Base-by-base conservation (phyloP, 1,140 invertebrate genomes). In the Sinella curviseta region DNA sequence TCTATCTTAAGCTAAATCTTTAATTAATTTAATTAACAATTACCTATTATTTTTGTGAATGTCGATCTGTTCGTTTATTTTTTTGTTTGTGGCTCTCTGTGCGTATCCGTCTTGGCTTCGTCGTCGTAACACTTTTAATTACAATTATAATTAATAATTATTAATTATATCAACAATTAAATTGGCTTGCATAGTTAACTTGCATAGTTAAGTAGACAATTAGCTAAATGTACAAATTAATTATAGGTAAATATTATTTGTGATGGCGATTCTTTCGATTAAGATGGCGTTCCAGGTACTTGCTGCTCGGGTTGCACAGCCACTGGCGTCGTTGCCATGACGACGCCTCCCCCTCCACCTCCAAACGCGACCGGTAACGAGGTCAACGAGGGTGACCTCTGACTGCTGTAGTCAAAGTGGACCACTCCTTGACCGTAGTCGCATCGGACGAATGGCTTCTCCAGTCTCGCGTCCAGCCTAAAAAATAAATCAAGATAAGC, bases 271-370 rank as follows among this genome's bases (percentile, higher is more conserved):
- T 12, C 8, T 48, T 48, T 48, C 39, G 39, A 8, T 48, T 82
- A 82, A 36, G 82, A 82, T 31, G 82, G 82, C 8, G 82, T 82
- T 35, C 77, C 82, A 82, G 82, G 82, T 80, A 82, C 81, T 48
- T 57, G 35, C 39, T 48, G 39, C 20, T 8, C 20, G 39, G 39
- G 24, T 16, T 14, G 57, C 8, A 20, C 8, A 17, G 77, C 26
- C 34, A 77, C 28, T 36, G 81, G 78, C 30, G 77, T 77, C 78
- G 78, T 60, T 78, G 78, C 26, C 77, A 17, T 31, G 80, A 79
- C n/a, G 74, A 54, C 1, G 48, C 1, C 39, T 31, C n/a, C 20
- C 8, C 8, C 8, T 48, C 8, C 8, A 48, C 39, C 39, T 48
- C 39, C 39, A 48, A 48, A 12, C 8, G 39, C 8, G 8, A 8